These are phyloP conservation scores for Mormyrops attenuatus DNA, from an alignment of 2,797 vertebrate genomes.

Conservation along the genomic window DNA sequence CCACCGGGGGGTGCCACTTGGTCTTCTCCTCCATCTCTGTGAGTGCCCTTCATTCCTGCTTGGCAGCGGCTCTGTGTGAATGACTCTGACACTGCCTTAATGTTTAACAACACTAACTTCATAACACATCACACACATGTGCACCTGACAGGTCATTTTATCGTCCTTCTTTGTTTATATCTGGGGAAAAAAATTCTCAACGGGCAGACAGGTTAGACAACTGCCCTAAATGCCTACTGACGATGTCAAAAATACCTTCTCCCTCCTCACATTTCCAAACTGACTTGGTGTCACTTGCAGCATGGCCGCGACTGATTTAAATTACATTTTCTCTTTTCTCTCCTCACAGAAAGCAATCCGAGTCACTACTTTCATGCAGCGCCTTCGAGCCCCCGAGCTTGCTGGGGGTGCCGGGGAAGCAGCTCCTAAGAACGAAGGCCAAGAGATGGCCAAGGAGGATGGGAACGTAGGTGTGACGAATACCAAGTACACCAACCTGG, in stretches of 20 bases:
- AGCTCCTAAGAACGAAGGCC: constrained; percentile 39
- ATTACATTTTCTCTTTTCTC: background rate
- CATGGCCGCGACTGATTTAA: background rate
- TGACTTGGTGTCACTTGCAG: background rate
- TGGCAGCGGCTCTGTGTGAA: background rate
- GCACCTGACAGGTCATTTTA: background rate
- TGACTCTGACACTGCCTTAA: background rate
- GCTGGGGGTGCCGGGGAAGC: constrained; percentile 50
- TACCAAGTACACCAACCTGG: constrained; percentile 50
- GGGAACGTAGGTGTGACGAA: constrained; percentile 28
- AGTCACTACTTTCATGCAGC: constrained; percentile 81
- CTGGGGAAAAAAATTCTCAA: background rate
- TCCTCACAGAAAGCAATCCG: constrained; percentile 75
- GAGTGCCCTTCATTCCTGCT: background rate
- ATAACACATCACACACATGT: background rate
- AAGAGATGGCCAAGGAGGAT: constrained; percentile 31
- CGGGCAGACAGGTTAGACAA: background rate
- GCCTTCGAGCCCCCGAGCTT: constrained; percentile 67
- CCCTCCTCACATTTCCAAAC: background rate
- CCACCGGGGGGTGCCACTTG: background rate
- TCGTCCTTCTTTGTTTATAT: background rate
- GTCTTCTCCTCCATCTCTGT: constrained; percentile 13
- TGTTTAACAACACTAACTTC: background rate
- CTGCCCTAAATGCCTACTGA: background rate
- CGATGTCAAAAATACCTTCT: background rate